Conservation (phyloP, 1,140 invertebrate species). For the Drosophila orena region DNA sequence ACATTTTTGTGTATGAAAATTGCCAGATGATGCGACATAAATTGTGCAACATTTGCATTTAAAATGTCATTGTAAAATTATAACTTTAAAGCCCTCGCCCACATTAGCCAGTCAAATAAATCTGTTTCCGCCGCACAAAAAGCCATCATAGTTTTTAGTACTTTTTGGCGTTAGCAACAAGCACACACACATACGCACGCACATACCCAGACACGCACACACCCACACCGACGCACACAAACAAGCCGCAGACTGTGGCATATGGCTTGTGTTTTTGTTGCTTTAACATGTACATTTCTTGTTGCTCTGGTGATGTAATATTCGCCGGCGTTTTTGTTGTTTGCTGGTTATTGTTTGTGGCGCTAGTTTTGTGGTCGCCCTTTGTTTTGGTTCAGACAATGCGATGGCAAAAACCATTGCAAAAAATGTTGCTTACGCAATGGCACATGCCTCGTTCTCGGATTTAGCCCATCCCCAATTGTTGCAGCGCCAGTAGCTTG, state of each 20-base stretch:
- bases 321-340: slow-evolving; percentile 19
- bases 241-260: slow-evolving; percentile 70
- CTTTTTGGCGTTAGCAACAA: slow-evolving; percentile 13
- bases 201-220: not conserved
- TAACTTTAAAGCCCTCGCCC: slow-evolving; percentile 54
- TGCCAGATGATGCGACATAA: slow-evolving; percentile 53
- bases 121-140: slow-evolving; percentile 34
- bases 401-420: slow-evolving; percentile 26
- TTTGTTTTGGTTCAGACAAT: slow-evolving; percentile 73
- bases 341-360: slow-evolving; percentile 64
- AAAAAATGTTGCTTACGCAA: slow-evolving; percentile 52
- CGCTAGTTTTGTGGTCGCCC: slow-evolving; percentile 71
- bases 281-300: slow-evolving; percentile 29
- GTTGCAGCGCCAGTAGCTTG: slow-evolving; percentile 16
- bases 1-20: slow-evolving; percentile 33
- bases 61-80: slow-evolving; percentile 59
- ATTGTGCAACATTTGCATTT: slow-evolving; percentile 57
- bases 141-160: slow-evolving; percentile 53
- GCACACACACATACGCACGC: slow-evolving; percentile 1
- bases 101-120: slow-evolving; percentile 33
- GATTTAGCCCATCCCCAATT: slow-evolving; percentile 6
- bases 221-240: slow-evolving; percentile 24
- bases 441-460: slow-evolving; percentile 2
- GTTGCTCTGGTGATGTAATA: slow-evolving; percentile 40
- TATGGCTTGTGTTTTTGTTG: slow-evolving; percentile 54